Percentiles rank a stretch among this genome's conserved stretches.
phyloP scores from a whole-genome alignment of 2,888 invertebrate species.

The Lucinisca nassula region DNA sequence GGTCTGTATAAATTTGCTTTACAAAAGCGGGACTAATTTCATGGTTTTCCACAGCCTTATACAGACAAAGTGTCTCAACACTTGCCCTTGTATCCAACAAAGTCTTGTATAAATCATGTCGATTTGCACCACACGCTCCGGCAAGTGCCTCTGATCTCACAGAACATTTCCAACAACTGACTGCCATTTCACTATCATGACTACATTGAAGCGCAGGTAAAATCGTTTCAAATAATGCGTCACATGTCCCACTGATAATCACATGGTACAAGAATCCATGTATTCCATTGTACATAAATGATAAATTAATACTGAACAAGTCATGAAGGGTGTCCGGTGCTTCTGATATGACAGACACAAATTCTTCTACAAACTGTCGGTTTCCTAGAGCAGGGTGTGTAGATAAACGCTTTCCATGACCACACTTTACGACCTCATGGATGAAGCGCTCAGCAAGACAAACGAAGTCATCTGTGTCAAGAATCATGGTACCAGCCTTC shows the following conservation, averaged over 20 bases:
- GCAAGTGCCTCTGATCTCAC: background rate
- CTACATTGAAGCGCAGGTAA: background rate
- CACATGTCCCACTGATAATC: background rate
- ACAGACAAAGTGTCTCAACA: slow-evolving; percentile 1
- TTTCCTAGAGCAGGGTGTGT: background rate
- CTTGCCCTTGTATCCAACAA: background rate
- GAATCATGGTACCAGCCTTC: background rate
- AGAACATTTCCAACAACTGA: background rate
- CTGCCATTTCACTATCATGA: background rate
- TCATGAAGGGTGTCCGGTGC: background rate
- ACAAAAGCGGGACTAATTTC: background rate
- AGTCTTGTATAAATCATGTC: background rate
- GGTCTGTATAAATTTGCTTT: background rate
- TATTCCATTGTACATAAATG: background rate
- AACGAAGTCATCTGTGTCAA: background rate
- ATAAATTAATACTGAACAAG: background rate
- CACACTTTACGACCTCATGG: background rate
- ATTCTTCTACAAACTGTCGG: background rate
- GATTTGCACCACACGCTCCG: background rate
- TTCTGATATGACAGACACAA: background rate
- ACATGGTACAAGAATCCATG: background rate
- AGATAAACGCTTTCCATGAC: background rate
- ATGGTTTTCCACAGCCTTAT: background rate
- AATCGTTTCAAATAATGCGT: background rate
- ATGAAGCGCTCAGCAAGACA: background rate